A percentile compares a stretch with the other conserved stretches of the same genome.
Evolutionary conservation across 2,797 vertebrate species (phyloP).

Genomic region (Poecilia velifera): DNA sequence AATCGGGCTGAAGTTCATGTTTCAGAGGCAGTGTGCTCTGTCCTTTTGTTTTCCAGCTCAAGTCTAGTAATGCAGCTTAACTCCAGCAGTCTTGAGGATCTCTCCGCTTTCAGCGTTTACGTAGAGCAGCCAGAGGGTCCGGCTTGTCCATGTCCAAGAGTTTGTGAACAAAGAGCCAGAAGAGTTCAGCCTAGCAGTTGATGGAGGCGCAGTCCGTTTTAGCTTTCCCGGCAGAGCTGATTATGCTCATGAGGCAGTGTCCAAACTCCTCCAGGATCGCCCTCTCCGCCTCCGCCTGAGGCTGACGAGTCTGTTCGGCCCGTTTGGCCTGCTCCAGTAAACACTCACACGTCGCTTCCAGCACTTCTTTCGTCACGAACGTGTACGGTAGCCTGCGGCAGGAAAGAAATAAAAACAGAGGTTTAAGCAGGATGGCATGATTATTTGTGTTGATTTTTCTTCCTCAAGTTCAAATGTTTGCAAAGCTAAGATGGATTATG

Average conservation of each 20-base stretch:
- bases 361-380: constrained; percentile 96
- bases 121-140: constrained; percentile 30
- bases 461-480: not conserved
- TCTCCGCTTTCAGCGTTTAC: constrained; percentile 18
- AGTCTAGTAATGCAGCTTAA: constrained; percentile 48
- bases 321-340: constrained; percentile 93
- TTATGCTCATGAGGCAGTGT: constrained; percentile 95
- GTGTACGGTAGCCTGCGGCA: constrained; percentile 91
- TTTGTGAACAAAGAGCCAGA: not conserved
- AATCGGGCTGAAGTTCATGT: constrained; percentile 19
- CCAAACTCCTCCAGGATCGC: constrained; percentile 98
- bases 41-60: constrained; percentile 10
- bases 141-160: not conserved
- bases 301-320: constrained; percentile 88
- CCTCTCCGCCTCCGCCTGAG: constrained; percentile 88
- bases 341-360: constrained; percentile 94
- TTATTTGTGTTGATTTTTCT: not conserved
- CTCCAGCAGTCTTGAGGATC: constrained; percentile 1
- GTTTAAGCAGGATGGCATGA: not conserved
- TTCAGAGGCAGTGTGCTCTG: constrained; percentile 5
- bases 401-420: not conserved
- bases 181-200: constrained; percentile 84
- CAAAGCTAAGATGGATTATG: not conserved
- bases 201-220: constrained; percentile 93
- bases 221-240: constrained; percentile 95